phyloP scores from a whole-genome alignment of 35 echinoderm and acorn worm species.

The Hemicentrotus pulcherrimus region DNA sequence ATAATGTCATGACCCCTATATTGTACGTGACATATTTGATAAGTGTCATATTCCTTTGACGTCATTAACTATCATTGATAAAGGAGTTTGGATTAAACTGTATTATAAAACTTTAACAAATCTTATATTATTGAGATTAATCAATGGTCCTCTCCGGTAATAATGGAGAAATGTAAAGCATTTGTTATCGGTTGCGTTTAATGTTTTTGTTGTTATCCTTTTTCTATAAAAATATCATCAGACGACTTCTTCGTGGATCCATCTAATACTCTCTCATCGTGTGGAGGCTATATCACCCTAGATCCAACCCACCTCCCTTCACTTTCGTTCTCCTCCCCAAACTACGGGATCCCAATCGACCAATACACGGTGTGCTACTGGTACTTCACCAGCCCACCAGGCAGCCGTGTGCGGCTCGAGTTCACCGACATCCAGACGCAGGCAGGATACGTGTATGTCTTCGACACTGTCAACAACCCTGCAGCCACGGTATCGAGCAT shows the following conservation, averaged over 20 bases:
- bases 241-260: neutral
- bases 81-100: no score
- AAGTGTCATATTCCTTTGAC: no score
- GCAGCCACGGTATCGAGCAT: slow-evolving; percentile 9
- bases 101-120: no score
- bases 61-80: no score
- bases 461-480: neutral
- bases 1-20: no score
- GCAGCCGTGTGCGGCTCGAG: neutral
- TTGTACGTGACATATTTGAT: no score
- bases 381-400: slow-evolving; percentile 24
- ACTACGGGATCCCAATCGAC: neutral
- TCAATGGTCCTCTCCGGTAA: no score
- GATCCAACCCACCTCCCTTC: neutral
- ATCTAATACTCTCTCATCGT: neutral
- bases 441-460: neutral
- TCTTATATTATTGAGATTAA: no score
- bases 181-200: no score
- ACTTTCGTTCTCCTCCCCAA: slow-evolving; percentile 34
- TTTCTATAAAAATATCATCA: neutral
- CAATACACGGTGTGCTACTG: slow-evolving; percentile 47
- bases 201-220: neutral
- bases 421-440: slow-evolving; percentile 20
- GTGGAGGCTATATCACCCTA: neutral
- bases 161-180: no score